These are phyloP conservation scores for Penaeus monodon DNA, from an alignment of 2,888 invertebrate species.

Conservation along the genomic window DNA sequence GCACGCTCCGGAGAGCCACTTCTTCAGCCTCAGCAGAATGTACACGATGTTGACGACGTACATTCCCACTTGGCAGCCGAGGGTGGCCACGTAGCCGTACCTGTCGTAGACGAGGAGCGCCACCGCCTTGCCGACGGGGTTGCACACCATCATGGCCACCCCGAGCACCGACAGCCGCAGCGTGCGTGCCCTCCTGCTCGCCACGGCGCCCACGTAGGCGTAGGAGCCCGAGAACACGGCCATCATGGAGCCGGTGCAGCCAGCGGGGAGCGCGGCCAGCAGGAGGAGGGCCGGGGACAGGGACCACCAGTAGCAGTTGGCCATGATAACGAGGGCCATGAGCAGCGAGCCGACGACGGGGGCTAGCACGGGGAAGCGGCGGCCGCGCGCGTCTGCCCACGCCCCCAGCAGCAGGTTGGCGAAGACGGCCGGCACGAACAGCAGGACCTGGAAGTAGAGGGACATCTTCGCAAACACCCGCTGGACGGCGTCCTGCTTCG, in stretches of 20 bases:
- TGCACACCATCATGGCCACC: no score
- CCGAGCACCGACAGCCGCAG: not conserved
- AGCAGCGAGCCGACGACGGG: slow-evolving; percentile 1
- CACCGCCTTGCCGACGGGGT: no score
- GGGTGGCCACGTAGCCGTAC: no score
- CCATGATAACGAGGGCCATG: not conserved
- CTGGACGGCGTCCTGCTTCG: slow-evolving; percentile 10
- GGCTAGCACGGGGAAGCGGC: slow-evolving; percentile 13
- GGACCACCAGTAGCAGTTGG: slow-evolving; percentile 16
- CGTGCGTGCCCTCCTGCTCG: not conserved
- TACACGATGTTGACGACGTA: no score
- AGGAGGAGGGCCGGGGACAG: slow-evolving; percentile 9
- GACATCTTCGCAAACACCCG: not conserved
- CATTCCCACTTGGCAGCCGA: no score
- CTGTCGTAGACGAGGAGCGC: no score
- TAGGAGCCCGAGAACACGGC: not conserved
- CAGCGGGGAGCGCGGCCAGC: slow-evolving; percentile 8
- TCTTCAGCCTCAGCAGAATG: no score
- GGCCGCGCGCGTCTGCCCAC: slow-evolving; percentile 16
- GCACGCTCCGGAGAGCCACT: no score
- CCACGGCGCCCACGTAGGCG: slow-evolving; percentile 19
- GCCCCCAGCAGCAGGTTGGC: not conserved
- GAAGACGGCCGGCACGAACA: slow-evolving; percentile 2
- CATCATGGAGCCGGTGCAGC: not conserved
- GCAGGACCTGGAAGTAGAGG: not conserved